Base-by-base conservation (phyloP, 2,888 invertebrate species). In the Epicampocera succincta region DNA sequence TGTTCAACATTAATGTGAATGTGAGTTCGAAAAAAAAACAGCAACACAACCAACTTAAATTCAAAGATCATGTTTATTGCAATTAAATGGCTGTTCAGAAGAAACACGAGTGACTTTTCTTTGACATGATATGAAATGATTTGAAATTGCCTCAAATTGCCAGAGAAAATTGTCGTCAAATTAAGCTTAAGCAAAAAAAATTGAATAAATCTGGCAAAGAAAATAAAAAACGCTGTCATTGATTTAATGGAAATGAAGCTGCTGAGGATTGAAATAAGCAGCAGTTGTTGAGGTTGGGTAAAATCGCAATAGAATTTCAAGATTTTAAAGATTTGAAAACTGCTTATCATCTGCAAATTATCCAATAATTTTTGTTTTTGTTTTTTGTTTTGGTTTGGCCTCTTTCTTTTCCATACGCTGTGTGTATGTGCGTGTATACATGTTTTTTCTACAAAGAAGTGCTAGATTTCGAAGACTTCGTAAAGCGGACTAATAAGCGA, bases 101-200 rank as follows among this genome's bases (percentile, higher is more conserved):
- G 13, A 61, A 72, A 68, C 68, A 61, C 52, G 60, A 68, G 44
- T 68, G 75, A 75, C 75, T 75, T 75, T 75, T 44, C 60, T 52
- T 60, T 68, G 75, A 75, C 68, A 68, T 75, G 75, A 52, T 68
- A 61, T 38, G 25, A 76, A 76, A 76, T 61, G 15, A 61, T 69
- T 68, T 76, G 11, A 68, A 68, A 68, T 60, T 50, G 33, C 33
- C 44, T 42, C 8, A 75, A 66, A 75, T 66, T 75, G 75, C 50
- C 63, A 65, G n/a, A 54, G 9, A 38, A 74, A 74, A 66, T 44
- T 68, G 42, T 60, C 58, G 9, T 75, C 50, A 60, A 60, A 40
- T 17, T 48, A 5, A 25, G 46, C 12, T 50, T 56, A 17, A 21
- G 2, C 3, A 29, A 29, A 15, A 65, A 48, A 48, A 8, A 25